Evolutionary conservation across 1,140 invertebrate species (phyloP), one percentile per base, ranked within the genome.

Genomic region (Sycophila sp.): DNA sequence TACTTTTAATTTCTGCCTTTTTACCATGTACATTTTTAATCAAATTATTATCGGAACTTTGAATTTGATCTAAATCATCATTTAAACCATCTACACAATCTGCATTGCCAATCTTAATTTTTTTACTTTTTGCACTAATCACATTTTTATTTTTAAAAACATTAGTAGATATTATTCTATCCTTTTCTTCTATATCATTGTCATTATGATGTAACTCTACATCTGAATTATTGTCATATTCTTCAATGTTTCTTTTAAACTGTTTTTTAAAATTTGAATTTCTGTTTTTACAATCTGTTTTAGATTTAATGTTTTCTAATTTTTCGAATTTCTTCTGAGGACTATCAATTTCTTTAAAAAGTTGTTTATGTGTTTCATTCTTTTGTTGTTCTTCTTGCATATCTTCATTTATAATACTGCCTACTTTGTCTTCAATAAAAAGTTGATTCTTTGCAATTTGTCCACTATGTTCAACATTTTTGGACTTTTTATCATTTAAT

Each of bases 301-400:
- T 73, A 84, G 80, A 63, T 86, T 82, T 79, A 86, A 77, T 71
- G 81, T 82, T 73, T 66, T 87, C 40, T 78, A 79, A 87, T 80
- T 76, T 86, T 75, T 73, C 84, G 74, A 74, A 87, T 80, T 74
- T 87, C 82, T 79, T 89, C n/a, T n/a, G n/a, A n/a, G n/a, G n/a
- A n/a, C n/a, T n/a, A n/a, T n/a, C n/a, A n/a, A n/a, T n/a, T n/a
- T n/a, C n/a, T n/a, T n/a, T n/a, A n/a, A 22, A 40, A 40, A 7
- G 1, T 53, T 84, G 4, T 72, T 19, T 64, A 72, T 66, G 8
- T 75, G 69, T 28, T 79, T 76, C 17, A 78, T 69, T 17, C 73
- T 15, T 51, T 51, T 28, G 10, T 26, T 51, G 24, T 28, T 30
- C 26, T 51, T 28, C 6, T 51, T 51, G 24, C 13, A 26, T 6